Evolutionary conservation across 2,797 vertebrate genomes (phyloP), one percentile per base, ranked within the genome.

Genomic region (Salarias fasciatus): DNA sequence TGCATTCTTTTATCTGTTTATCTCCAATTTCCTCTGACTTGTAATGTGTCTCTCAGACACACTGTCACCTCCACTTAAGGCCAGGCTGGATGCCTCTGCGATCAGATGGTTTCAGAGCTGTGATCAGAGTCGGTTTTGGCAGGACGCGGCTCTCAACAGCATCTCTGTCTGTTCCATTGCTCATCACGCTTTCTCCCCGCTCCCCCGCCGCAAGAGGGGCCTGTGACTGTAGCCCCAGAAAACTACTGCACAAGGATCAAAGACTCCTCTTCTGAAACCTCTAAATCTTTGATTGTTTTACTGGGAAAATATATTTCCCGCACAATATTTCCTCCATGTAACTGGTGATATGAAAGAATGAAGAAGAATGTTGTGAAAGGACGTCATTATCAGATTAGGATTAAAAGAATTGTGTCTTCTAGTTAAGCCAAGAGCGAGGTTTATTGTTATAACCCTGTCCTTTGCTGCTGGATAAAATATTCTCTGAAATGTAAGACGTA

Each of bases 381-480:
- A 94, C 91, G 89, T 94, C 92, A 93, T 92, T 93, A 85, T 89
- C 85, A 87, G 81, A 73, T 75, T 77, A 74, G 90, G 91, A 94
- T 93, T 90, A 89, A 78, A 64, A 87, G 89, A 79, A 86, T 85
- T 84, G 84, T 89, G 84, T 89, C 87, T 86, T 90, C 74, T 87
- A 91, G 86, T 79, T 75, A 80, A 50, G 88, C 93, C 89, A 79
- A 86, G 85, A 83, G 75, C 86, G 94, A 88, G 87, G 95, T 93
- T 95, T 95, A 92, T 94, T 94, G 92, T 95, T 95, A 93, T 93
- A 93, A 63, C 84, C 63, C 63, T 60, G 74, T 67, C 86, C 85
- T 88, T 80, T 90, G 89, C 77, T 55, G 81, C 85, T 89, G 72
- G 76, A 88, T 89, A 85, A 93, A 93, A 87, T 90, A 82, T 88